These are phyloP conservation scores for Oxycera nigricornis DNA, from an alignment of 2,888 invertebrate species.

Conservation along the genomic window DNA sequence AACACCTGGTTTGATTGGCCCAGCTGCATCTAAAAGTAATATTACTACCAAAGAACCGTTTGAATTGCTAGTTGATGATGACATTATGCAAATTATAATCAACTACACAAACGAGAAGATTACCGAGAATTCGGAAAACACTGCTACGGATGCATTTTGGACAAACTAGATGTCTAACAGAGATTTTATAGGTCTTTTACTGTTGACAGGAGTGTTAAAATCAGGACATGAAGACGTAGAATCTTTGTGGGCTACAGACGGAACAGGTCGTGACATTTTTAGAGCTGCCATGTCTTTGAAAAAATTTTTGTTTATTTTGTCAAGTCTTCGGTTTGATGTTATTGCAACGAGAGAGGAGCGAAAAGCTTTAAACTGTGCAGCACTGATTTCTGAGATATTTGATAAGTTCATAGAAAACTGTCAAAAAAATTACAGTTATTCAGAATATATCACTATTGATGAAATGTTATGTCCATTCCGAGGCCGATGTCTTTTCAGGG, in stretches of 20 bases:
- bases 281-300: background rate
- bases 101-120: background rate
- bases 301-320: background rate
- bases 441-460: conserved; percentile 4
- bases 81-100: conserved; percentile 7
- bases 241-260: background rate
- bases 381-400: background rate
- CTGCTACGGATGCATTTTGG: background rate
- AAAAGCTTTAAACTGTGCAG: background rate
- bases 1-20: background rate
- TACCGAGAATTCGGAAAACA: background rate
- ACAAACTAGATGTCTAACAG: background rate
- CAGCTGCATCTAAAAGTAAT: background rate
- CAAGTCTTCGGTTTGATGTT: background rate
- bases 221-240: background rate
- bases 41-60: background rate
- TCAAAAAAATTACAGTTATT: conserved; percentile 7
- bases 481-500: conserved; percentile 8
- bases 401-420: background rate
- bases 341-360: background rate
- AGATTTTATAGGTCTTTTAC: no score
- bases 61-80: conserved; percentile 3
- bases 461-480: background rate
- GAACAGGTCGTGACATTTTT: conserved; percentile 9
- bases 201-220: background rate